Percentiles rank a stretch among this genome's conserved stretches.
These are phyloP conservation scores for Vombatus ursinus DNA, from an alignment of 2,113 vertebrate genomes.

Conservation along the genomic window DNA sequence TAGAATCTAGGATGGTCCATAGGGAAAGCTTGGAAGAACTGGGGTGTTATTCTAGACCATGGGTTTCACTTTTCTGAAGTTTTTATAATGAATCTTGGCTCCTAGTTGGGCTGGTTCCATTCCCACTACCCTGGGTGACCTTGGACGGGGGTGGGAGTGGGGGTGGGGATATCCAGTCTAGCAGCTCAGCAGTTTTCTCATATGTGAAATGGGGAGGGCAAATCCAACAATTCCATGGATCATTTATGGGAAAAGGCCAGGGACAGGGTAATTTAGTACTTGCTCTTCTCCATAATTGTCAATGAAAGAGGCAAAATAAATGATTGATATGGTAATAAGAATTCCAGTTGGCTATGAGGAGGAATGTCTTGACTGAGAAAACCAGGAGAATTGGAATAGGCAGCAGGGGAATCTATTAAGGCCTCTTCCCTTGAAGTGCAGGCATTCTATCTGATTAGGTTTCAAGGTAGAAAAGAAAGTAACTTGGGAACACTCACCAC, in stretches of 20 bases:
- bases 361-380: not conserved
- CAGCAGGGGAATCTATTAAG: not conserved
- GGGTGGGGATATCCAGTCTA: not conserved
- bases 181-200: not conserved
- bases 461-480: constrained; percentile 10
- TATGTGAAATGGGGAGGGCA: not conserved
- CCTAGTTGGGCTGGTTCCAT: not conserved
- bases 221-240: not conserved
- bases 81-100: not conserved
- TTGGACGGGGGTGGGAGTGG: not conserved
- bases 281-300: not conserved
- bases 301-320: not conserved
- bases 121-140: not conserved
- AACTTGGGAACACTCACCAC: constrained; percentile 2
- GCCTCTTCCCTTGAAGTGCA: not conserved
- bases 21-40: constrained; percentile 24
- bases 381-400: not conserved
- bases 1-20: not conserved
- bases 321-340: not conserved
- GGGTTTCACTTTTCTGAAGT: not conserved
- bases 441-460: not conserved
- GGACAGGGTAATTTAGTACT: not conserved
- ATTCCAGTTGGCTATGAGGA: not conserved
- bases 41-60: constrained; percentile 35
- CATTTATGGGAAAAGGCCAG: not conserved